Evolutionary conservation across 2,888 invertebrate genomes (phyloP).

Genomic region (Melieria crassipennis): DNA sequence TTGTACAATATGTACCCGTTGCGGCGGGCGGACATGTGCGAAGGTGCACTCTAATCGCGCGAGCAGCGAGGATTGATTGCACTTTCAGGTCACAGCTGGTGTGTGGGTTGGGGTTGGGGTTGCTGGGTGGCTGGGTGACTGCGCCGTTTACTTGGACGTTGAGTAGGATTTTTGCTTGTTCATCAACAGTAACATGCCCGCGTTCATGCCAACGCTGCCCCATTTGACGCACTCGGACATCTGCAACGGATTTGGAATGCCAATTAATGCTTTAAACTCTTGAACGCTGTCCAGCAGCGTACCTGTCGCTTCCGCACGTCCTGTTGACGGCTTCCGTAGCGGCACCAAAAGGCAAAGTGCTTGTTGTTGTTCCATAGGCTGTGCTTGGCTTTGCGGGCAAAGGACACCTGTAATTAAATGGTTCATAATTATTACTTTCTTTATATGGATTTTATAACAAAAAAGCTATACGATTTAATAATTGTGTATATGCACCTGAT

Average conservation of each 20-base stretch:
- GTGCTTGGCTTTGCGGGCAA: conserved; percentile 64
- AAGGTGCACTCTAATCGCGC: neutral
- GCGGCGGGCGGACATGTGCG: neutral
- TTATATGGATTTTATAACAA: too few relatives aligned
- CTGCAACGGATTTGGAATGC: conserved; percentile 66
- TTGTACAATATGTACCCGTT: too few relatives aligned
- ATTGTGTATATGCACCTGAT: conserved; percentile 69
- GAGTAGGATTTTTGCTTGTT: conserved; percentile 65
- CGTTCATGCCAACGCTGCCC: conserved; percentile 77
- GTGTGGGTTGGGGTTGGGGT: neutral
- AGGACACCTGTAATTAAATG: conserved; percentile 53
- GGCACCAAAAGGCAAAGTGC: conserved; percentile 77
- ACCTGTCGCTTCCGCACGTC: conserved; percentile 77
- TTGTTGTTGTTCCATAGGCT: conserved; percentile 68
- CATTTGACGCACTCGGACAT: conserved; percentile 77
- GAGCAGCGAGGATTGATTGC: neutral
- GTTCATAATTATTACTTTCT: too few relatives aligned
- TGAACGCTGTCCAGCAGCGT: conserved; percentile 33
- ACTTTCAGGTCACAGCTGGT: neutral
- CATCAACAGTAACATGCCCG: conserved; percentile 74
- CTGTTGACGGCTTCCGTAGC: conserved; percentile 75
- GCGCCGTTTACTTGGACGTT: conserved; percentile 44
- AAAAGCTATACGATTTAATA: neutral
- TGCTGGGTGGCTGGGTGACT: neutral
- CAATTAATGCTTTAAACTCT: conserved; percentile 11